Conservation (phyloP, 1,140 invertebrate species). For the Anadara kagoshimensis region DNA sequence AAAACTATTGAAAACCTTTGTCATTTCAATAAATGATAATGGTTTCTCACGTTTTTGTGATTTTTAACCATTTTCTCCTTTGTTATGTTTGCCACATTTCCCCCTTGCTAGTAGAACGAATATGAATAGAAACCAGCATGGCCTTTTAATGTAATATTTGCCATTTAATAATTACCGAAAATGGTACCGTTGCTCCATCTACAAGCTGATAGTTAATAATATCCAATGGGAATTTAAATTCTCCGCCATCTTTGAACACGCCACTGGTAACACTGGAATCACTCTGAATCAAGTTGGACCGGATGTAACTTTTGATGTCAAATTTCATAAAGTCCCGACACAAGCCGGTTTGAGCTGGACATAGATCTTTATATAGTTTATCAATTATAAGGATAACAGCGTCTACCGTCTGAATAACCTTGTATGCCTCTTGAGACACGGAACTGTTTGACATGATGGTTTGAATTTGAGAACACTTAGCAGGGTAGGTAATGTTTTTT, state of each 20-base stretch:
- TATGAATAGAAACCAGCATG: no score
- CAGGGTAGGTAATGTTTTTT: conserved; percentile 21
- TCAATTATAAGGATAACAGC: conserved; percentile 14
- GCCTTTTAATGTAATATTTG: no score
- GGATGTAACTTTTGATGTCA: neutral
- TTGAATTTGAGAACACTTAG: conserved; percentile 8
- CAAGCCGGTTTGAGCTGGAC: conserved; percentile 28
- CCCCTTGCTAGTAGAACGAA: no score
- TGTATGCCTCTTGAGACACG: neutral
- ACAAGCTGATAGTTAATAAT: neutral
- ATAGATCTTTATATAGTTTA: conserved; percentile 32
- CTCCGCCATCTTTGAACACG: neutral
- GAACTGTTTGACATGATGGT: neutral
- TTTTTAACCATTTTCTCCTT: no score
- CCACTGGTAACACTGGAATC: no score
- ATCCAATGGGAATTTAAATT: neutral
- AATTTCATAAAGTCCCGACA: conserved; percentile 30
- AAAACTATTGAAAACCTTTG: no score
- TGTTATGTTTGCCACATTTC: no score
- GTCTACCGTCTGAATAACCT: conserved; percentile 20
- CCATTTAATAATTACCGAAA: neutral
- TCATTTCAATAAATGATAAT: no score
- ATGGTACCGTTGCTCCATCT: neutral
- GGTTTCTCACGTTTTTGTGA: no score
- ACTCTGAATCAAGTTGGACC: no score